These are phyloP conservation scores for Drosophila pandora DNA, from an alignment of 1,140 invertebrate species.

Conservation along the genomic window DNA sequence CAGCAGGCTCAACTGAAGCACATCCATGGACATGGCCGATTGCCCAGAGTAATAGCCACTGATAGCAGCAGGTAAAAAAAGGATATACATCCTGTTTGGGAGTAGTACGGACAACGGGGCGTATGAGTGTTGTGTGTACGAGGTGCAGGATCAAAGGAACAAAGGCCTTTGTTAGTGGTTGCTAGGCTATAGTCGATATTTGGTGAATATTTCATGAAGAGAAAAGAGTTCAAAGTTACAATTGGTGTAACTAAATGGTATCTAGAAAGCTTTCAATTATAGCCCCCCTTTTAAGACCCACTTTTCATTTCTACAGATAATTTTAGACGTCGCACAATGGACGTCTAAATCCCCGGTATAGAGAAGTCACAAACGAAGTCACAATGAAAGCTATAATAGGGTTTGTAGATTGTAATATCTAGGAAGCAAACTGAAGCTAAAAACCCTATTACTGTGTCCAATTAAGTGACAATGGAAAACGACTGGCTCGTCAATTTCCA, in stretches of 20 bases:
- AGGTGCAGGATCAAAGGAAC: slow-evolving; percentile 21
- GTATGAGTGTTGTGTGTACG: slow-evolving; percentile 5
- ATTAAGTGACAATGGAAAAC: slow-evolving; percentile 65
- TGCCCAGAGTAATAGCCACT: slow-evolving; percentile 58
- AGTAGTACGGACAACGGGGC: slow-evolving; percentile 7
- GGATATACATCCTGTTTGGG: slow-evolving; percentile 5
- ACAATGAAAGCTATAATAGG: slow-evolving; percentile 39
- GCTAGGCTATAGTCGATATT: not conserved
- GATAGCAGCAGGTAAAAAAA: slow-evolving; percentile 67
- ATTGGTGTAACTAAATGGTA: too few relatives aligned
- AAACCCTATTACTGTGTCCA: slow-evolving; percentile 50
- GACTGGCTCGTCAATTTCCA: slow-evolving; percentile 16
- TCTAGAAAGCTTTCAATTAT: too few relatives aligned
- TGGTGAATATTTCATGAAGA: not conserved
- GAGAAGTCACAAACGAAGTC: slow-evolving; percentile 21
- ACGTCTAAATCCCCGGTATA: not conserved
- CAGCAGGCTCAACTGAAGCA: slow-evolving; percentile 63
- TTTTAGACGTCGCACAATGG: not conserved
- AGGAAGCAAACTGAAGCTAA: slow-evolving; percentile 40
- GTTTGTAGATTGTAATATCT: slow-evolving; percentile 39
- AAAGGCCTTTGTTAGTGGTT: slow-evolving; percentile 30
- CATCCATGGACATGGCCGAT: slow-evolving; percentile 56
- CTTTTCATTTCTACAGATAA: too few relatives aligned
- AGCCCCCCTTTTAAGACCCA: too few relatives aligned
- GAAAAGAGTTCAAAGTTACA: too few relatives aligned